phyloP scores from a whole-genome alignment of 2,113 vertebrate genomes.

The Platichthys flesus region DNA sequence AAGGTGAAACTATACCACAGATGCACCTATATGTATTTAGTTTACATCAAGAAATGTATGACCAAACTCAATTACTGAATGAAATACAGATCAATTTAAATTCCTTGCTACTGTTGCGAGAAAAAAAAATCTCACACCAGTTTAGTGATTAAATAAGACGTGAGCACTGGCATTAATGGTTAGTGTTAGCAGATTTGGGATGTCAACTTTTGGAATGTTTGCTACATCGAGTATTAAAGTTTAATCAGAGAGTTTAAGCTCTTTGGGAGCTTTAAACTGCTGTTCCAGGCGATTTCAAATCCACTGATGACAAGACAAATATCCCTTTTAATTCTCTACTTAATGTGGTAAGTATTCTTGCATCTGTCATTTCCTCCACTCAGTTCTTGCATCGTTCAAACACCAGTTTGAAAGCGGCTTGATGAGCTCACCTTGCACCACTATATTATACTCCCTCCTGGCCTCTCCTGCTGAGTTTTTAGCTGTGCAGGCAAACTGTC shows the following conservation, averaged over 20 bases:
- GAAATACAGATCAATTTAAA: neutral
- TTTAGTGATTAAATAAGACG: neutral
- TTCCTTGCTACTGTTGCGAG: neutral
- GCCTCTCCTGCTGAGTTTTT: conserved; percentile 83
- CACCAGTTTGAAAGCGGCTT: conserved; percentile 2
- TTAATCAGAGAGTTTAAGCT: conserved; percentile 5
- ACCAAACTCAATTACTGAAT: neutral
- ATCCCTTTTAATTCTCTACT: conserved; percentile 5
- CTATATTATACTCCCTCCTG: conserved; percentile 78
- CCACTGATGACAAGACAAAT: neutral
- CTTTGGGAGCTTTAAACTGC: neutral
- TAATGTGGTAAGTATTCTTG: neutral
- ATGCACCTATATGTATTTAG: neutral
- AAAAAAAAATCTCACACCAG: neutral
- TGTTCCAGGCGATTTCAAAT: neutral
- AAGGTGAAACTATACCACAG: neutral
- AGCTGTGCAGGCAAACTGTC: conserved; percentile 84
- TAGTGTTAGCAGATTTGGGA: neutral
- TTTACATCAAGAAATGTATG: neutral
- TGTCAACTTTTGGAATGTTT: neutral
- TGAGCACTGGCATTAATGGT: neutral
- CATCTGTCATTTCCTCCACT: neutral
- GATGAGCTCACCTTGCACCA: conserved; percentile 84
- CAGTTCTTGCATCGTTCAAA: neutral
- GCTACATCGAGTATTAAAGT: neutral